Percentiles rank a stretch among this genome's conserved stretches.
phyloP scores from a whole-genome alignment of 2,888 invertebrate genomes.

The Drepanosiphum platanoidis region DNA sequence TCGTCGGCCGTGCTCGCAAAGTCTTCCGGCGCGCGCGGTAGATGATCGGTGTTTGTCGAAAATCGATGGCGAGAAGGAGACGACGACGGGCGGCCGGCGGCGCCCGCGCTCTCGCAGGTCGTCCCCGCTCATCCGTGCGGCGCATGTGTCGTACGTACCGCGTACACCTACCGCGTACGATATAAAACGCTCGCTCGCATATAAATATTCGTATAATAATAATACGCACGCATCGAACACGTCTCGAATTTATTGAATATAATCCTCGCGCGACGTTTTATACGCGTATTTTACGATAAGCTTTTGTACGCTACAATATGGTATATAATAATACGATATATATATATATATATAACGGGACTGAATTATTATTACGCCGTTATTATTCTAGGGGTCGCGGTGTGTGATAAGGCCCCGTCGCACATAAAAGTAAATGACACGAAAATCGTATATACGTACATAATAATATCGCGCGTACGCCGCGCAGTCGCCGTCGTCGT shows the following conservation, averaged over 20 bases:
- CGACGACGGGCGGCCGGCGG: background rate
- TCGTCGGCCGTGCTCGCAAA: background rate
- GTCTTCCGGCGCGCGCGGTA: too few relatives aligned
- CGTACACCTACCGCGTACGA: too few relatives aligned
- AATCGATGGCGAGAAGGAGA: slow-evolving; percentile 26
- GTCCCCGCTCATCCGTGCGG: background rate
- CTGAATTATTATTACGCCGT: slow-evolving; percentile 61
- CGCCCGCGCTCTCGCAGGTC: background rate
- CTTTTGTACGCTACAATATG: slow-evolving; percentile 27
- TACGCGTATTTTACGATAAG: slow-evolving; percentile 56
- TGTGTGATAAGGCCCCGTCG: slow-evolving; percentile 48
- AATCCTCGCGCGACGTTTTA: slow-evolving; percentile 47
- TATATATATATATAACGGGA: background rate
- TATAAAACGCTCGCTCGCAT: background rate
- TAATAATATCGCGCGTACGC: background rate
- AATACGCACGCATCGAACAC: slow-evolving; percentile 26
- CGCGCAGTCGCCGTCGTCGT: background rate
- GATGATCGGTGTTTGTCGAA: slow-evolving; percentile 32
- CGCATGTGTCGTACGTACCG: background rate
- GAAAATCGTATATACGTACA: slow-evolving; percentile 44
- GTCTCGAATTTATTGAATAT: slow-evolving; percentile 61
- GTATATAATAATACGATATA: background rate
- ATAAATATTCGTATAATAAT: slow-evolving; percentile 4
- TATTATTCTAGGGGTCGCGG: slow-evolving; percentile 59
- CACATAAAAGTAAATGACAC: slow-evolving; percentile 62